Conservation (phyloP, 1,140 invertebrate genomes). For the Formica exsecta region DNA sequence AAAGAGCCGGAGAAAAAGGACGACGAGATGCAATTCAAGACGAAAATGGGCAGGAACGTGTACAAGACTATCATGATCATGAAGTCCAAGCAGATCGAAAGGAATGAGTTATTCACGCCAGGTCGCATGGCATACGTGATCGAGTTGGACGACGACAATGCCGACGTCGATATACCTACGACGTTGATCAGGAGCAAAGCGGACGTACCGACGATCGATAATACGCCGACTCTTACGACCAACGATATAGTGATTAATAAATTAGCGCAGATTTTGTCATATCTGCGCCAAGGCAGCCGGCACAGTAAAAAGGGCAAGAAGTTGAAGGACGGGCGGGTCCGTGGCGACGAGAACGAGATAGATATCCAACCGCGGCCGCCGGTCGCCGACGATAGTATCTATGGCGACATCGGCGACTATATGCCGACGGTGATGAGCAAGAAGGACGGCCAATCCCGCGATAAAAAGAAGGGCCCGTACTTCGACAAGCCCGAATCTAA, state of each 20-base stretch:
- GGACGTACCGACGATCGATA: constrained; percentile 94
- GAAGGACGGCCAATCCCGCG: constrained; percentile 72
- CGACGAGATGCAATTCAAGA: constrained; percentile 94
- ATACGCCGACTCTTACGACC: constrained; percentile 94
- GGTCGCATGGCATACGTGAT: constrained; percentile 99
- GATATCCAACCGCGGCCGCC: constrained; percentile 69
- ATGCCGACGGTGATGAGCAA: constrained; percentile 88
- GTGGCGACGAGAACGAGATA: constrained; percentile 50
- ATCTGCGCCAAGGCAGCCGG: constrained; percentile 93
- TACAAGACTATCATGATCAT: constrained; percentile 90
- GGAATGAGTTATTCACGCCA: constrained; percentile 98
- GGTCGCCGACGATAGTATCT: constrained; percentile 93
- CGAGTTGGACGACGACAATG: constrained; percentile 96
- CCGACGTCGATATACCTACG: constrained; percentile 97
- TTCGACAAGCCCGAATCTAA: constrained; percentile 81
- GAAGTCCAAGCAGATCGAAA: constrained; percentile 90
- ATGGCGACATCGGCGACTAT: constrained; percentile 98
- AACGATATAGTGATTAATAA: constrained; percentile 99
- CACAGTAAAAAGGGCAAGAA: constrained; percentile 93
- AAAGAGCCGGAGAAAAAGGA: constrained; percentile 89
- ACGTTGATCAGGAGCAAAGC: constrained; percentile 98
- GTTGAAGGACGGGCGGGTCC: constrained; percentile 87
- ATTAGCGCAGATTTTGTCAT: constrained; percentile 98
- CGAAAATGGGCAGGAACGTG: constrained; percentile 92
- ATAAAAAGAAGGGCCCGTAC: constrained; percentile 85